Evolutionary conservation across 2,797 vertebrate species (phyloP).

Genomic region (Pitangus sulphuratus): DNA sequence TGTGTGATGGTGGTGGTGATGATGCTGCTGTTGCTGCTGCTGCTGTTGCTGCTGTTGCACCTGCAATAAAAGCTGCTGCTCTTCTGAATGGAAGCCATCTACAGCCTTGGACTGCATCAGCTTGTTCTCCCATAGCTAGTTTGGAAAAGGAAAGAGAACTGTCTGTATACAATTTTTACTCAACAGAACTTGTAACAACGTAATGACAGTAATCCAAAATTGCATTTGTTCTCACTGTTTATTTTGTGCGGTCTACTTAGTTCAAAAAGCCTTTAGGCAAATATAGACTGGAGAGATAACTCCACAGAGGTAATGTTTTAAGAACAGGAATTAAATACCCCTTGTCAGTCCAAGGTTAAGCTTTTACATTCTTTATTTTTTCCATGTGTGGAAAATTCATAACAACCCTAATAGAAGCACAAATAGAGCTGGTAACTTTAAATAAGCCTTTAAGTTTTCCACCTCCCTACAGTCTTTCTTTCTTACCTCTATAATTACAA

Average conservation of each 20-base stretch:
- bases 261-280: background rate
- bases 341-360: background rate
- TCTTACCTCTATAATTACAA: background rate
- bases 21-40: conserved; percentile 81
- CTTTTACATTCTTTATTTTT: background rate
- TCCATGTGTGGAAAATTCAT: background rate
- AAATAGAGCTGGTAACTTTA: background rate
- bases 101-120: conserved; percentile 97
- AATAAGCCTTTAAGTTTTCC: background rate
- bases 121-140: conserved; percentile 97
- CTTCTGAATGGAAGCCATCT: conserved; percentile 96
- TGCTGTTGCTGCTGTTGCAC: conserved; percentile 81
- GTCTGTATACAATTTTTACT: background rate
- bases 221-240: background rate
- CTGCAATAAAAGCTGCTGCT: conserved; percentile 91
- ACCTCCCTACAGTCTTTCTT: background rate
- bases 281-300: background rate
- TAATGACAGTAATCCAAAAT: background rate
- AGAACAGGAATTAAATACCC: background rate
- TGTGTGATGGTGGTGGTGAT: conserved; percentile 84
- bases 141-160: conserved; percentile 36
- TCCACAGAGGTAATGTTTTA: background rate
- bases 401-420: background rate
- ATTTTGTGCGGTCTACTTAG: background rate
- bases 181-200: background rate